Base-by-base conservation (phyloP, 2,888 invertebrate species). In the Ectemnius lituratus region DNA sequence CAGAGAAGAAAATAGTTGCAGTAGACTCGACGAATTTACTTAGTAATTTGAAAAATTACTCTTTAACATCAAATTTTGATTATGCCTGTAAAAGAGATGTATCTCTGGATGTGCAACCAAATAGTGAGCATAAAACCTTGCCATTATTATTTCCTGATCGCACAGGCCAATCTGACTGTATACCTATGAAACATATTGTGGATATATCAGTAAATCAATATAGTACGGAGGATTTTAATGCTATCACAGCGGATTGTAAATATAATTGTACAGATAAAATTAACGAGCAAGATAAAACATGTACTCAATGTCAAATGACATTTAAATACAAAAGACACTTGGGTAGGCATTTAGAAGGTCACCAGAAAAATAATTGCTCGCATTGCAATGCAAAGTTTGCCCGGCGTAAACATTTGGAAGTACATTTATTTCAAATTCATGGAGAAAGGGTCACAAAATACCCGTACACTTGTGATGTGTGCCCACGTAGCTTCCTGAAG, bases 371-470 rank as follows among this genome's bases (percentile, higher is more conserved):
- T 70, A 89, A 90, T 70, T 90, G 90, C 60, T 82, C 86, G 3
- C 86, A 88, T 64, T 90, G 90, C 70, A 87, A 84, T 67, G 86
- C 86, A 37, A 88, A 88, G 64, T 87, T 90, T 68, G 89, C 90
- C 0, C 76, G 87, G 20, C 82, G 88, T 23, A 87, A 87, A 67
- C 87, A 90, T 62, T 77, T 90, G 14, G 87, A 87, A 6, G 83
- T 87, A 46, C 90, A 90, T 70, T 76, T 90, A 56, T 84, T 87
- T 61, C 85, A 87, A 62, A 82, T 80, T 2, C 90, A 90, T 60
- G 85, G 86, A 0, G 85, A 87, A 70, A 82, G 81, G 37, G 80
- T 79, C 8, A 81, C 82, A 23, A 81, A 82, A 16, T 83, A 87
- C 67, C 76, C 83, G 4, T 78, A 86, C 66, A 77, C 83, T 0